Conservation (phyloP, 2,797 vertebrate genomes). For the Nothura maculosa region DNA sequence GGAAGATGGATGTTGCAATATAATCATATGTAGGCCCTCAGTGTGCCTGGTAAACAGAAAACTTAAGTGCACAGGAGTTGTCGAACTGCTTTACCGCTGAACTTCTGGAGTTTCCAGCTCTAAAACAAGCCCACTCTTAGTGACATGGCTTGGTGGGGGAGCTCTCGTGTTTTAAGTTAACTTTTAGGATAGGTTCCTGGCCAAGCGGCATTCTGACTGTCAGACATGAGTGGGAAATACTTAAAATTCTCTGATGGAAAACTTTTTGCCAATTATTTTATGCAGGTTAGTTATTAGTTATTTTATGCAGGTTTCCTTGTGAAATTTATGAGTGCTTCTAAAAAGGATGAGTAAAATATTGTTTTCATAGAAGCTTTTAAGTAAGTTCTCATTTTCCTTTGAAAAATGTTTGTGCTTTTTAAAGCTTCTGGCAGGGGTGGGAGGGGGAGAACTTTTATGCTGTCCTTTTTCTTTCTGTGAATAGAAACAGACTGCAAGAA, state of each 20-base stretch:
- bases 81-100: background rate
- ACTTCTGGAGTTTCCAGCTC: background rate
- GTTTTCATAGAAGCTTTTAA: constrained; percentile 17
- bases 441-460: background rate
- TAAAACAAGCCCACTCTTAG: background rate
- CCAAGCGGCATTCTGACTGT: background rate
- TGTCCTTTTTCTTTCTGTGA: background rate
- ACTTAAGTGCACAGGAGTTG: background rate
- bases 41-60: background rate
- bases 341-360: background rate
- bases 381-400: background rate
- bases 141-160: background rate
- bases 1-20: background rate
- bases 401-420: background rate
- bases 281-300: background rate
- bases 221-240: background rate
- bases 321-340: background rate
- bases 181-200: background rate
- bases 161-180: background rate
- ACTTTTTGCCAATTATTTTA: background rate
- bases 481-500: background rate
- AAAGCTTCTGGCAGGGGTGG: background rate
- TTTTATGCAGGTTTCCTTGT: background rate
- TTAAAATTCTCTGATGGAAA: background rate
- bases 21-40: background rate